Conservation (phyloP, 2,113 vertebrate genomes). For the Zosterops borbonicus region DNA sequence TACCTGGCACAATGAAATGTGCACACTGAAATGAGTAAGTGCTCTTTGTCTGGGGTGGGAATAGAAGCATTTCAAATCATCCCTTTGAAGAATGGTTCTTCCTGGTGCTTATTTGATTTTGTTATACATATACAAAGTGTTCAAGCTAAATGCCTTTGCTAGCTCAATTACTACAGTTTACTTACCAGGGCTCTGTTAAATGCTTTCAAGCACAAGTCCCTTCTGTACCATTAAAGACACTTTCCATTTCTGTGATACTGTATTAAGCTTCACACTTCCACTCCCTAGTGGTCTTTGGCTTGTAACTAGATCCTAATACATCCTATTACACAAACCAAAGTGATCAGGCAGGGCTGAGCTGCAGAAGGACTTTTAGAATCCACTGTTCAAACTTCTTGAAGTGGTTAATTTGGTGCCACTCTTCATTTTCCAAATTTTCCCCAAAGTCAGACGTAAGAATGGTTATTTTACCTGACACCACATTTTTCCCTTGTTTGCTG, state of each 20-base stretch:
- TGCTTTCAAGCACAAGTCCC: conserved; percentile 52
- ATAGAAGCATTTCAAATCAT: conserved; percentile 23
- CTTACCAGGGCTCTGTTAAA: conserved; percentile 51
- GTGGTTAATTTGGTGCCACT: not conserved
- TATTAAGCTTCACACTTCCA: conserved; percentile 60
- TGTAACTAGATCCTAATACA: conserved; percentile 49
- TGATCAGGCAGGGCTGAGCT: not conserved
- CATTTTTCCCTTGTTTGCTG: not conserved
- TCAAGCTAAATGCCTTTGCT: conserved; percentile 47
- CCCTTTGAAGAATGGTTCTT: conserved; percentile 39
- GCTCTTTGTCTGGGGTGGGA: conserved; percentile 9
- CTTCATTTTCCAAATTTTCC: not conserved
- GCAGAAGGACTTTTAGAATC: not conserved
- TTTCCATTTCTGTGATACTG: conserved; percentile 54
- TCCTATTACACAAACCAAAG: not conserved
- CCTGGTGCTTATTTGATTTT: conserved; percentile 58
- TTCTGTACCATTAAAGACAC: conserved; percentile 54
- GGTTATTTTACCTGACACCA: not conserved
- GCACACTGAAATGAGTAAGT: not conserved
- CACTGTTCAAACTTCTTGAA: not conserved
- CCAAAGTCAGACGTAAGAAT: not conserved
- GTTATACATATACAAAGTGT: conserved; percentile 32
- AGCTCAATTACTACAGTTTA: conserved; percentile 50
- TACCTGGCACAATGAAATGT: not conserved
- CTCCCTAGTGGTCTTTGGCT: conserved; percentile 40